Evolutionary conservation across 2,797 vertebrate species (phyloP).

Genomic region (Pipistrellus nathusii): DNA sequence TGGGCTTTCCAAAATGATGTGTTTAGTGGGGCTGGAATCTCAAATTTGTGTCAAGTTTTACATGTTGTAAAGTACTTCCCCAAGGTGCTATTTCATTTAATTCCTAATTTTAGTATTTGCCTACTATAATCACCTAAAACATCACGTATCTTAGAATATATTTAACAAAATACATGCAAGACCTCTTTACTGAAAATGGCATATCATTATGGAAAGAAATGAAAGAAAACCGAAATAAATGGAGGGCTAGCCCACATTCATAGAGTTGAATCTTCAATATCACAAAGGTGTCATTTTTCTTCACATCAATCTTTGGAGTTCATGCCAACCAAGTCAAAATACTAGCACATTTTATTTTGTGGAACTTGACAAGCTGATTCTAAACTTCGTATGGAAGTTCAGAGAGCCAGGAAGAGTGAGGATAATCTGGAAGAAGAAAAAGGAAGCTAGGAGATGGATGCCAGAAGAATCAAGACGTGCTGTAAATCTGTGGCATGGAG

Average conservation of each 20-base stretch:
- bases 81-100: slow-evolving; percentile 12
- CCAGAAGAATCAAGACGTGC: not conserved
- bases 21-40: not conserved
- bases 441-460: not conserved
- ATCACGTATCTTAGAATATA: not conserved
- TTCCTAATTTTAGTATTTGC: slow-evolving; percentile 4
- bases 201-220: not conserved
- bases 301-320: not conserved
- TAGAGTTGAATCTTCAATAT: not conserved
- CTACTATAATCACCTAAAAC: not conserved
- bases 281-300: not conserved
- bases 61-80: slow-evolving; percentile 48
- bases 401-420: not conserved
- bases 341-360: not conserved
- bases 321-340: not conserved
- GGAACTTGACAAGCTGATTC: slow-evolving; percentile 12
- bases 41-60: not conserved
- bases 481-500: not conserved
- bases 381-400: slow-evolving; percentile 12
- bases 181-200: not conserved
- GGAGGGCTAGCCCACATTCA: not conserved
- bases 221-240: not conserved
- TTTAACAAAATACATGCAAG: not conserved
- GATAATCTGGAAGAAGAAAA: not conserved
- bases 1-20: slow-evolving; percentile 1